A percentile compares a stretch with the other conserved stretches of the same genome.
phyloP scores from a whole-genome alignment of 2,797 vertebrate species.

The Sardinella longiceps region DNA sequence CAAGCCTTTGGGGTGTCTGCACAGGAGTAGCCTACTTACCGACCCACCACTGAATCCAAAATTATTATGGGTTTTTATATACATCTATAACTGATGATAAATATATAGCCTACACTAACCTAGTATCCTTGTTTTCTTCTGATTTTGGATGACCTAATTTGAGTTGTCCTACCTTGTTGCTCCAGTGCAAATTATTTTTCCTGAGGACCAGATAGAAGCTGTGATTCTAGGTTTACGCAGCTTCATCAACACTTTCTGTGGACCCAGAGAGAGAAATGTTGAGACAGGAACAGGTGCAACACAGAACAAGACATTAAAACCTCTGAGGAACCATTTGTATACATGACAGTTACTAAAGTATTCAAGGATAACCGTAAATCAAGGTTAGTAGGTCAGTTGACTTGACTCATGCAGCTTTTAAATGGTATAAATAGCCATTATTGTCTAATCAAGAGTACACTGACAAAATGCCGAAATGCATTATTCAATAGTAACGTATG shows the following conservation, averaged over 20 bases:
- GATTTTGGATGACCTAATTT: too few species aligned
- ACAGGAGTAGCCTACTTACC: too few species aligned
- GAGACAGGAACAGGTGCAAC: background rate
- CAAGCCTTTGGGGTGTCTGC: too few species aligned
- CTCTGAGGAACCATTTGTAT: background rate
- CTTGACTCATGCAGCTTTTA: background rate
- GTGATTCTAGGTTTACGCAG: slow-evolving; percentile 97
- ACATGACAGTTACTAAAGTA: background rate
- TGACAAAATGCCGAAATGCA: background rate
- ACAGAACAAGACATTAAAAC: background rate
- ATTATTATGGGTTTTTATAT: too few species aligned
- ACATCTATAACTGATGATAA: too few species aligned
- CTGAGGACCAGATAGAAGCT: slow-evolving; percentile 99
- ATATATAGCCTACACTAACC: too few species aligned
- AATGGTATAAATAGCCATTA: background rate
- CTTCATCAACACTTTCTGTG: slow-evolving; percentile 98
- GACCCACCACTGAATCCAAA: too few species aligned
- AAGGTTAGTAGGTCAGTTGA: background rate
- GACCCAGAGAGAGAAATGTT: background rate
- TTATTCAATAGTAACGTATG: background rate
- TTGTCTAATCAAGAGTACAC: background rate
- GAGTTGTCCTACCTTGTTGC: slow-evolving; percentile 88
- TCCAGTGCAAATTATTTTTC: slow-evolving; percentile 99
- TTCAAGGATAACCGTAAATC: background rate
- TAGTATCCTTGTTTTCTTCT: too few species aligned